Evolutionary conservation across 2,113 vertebrate species (phyloP), one percentile per base, ranked within the genome.

Genomic region (Nesogale talazaci): DNA sequence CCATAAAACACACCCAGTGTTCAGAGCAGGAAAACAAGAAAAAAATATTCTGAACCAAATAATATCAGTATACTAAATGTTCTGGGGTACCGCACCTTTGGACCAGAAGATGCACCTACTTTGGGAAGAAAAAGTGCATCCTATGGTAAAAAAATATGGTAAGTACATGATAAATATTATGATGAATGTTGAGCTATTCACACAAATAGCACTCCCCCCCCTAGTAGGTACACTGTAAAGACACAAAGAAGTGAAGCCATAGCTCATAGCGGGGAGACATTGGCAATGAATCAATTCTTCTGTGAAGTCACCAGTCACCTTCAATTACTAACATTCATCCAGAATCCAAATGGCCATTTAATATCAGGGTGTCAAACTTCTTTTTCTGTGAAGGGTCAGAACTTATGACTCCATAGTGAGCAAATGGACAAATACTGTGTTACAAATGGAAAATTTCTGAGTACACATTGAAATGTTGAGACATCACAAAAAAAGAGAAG

Each of bases 361-460:
- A 2, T 17, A 52, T 40, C 34, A 22, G 61, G 56, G 7, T 7
- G 8, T 29, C 29, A 22, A 23, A 4, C 59, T 61, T 12, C 46
- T 3, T 22, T 29, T 76, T 31, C 65, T 3, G 0, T 0, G 2
- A 38, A 17, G 42, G 17, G 6, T 12, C 20, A 5, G 46, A 76
- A 27, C 0, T 0, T 8, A 23, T 1, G 19, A 5, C 34, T 56
- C 19, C 8, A 25, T 20, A 61, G 77, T 6, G 40, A 52, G 31
- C 19, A 72, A 70, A 76, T 4, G n/a, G 52, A 56, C 23, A 57
- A 38, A 57, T 42, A 7, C 46, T 10, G 14, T 52, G 46, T 52
- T 52, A 52, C 46, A 52, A 52, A 52, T 52, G 46, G 46, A 9
- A 52, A 52, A 46, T 52, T 23, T 14, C 52, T 19, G 12, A 31